Base-by-base conservation (phyloP, 2,888 invertebrate species). In the Polyommatus icarus region DNA sequence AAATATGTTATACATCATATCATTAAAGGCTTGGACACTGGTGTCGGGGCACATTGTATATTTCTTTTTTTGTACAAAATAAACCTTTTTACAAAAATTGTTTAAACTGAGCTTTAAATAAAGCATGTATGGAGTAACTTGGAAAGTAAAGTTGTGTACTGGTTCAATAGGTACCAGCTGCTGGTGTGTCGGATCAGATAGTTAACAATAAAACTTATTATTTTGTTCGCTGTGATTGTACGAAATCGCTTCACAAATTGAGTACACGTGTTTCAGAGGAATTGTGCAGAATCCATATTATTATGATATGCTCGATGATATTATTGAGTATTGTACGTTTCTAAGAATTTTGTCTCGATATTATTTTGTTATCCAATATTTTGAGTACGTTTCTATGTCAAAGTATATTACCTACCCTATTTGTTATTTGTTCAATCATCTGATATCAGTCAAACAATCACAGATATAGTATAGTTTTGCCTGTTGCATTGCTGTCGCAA, bases 181-280 rank as follows among this genome's bases (percentile, higher is more conserved):
- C 50, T 54, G 54, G 4, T 54, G 54, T 59, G 57, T 20, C 20
- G 57, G 57, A 8, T 20, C 57, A 59, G 57, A n/a, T 15, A n/a
- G 57, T 59, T 59, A 36, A 54, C 54, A 54, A 54, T 54, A 54
- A 54, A 54, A 54, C 54, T 54, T 54, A 54, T 54, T 54, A 54
- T 54, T 54, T 54, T 54, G 54, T 54, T 54, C 18, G 18, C 18
- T 54, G 54, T 54, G 54, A 54, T 54, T 54, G 54, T 54, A 54
- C 18, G 54, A 54, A 54, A 54, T 54, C 54, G 8, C 59, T 59
- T n/a, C n/a, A n/a, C 59, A 59, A 20, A n/a, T 20, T 20, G 18
- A n/a, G 6, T 59, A 59, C 59, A 59, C 59, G 59, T 59, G 20
- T 8, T 54, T 54, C 18, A 20, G 7, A 59, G 20, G 1, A 4